These are phyloP conservation scores for Illadopsis cleaveri DNA, from an alignment of 2,113 vertebrate species.

Conservation along the genomic window DNA sequence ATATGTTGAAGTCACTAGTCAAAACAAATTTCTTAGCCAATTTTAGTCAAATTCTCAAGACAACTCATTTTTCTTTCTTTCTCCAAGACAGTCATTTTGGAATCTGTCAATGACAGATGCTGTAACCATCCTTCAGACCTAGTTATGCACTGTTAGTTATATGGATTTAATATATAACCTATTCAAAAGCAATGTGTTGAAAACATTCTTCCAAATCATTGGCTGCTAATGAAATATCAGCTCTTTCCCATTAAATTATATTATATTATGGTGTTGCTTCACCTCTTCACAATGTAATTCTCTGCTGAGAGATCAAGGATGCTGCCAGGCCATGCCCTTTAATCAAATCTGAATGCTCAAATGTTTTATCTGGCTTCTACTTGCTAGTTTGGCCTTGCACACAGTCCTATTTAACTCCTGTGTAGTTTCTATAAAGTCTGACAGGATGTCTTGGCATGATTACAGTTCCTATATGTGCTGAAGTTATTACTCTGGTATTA, in stretches of 20 bases:
- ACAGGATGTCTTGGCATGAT: background rate
- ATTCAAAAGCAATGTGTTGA: background rate
- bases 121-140: background rate
- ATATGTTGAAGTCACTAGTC: background rate
- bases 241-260: background rate
- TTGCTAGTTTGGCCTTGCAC: background rate
- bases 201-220: conserved; percentile 26
- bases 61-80: background rate
- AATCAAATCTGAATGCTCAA: conserved; percentile 21
- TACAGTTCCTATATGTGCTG: background rate
- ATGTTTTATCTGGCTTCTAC: conserved; percentile 3
- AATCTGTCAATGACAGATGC: background rate
- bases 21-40: background rate
- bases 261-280: background rate
- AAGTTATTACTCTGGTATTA: background rate
- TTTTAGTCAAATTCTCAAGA: background rate
- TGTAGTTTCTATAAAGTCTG: background rate
- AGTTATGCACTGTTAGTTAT: background rate
- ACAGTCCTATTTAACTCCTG: background rate
- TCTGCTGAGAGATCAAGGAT: background rate
- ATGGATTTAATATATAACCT: background rate
- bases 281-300: conserved; percentile 1
- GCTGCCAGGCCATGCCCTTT: background rate
- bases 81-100: background rate
- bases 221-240: conserved; percentile 32